Evolutionary conservation across 2,888 invertebrate genomes (phyloP).

Genomic region (Rapana venosa): DNA sequence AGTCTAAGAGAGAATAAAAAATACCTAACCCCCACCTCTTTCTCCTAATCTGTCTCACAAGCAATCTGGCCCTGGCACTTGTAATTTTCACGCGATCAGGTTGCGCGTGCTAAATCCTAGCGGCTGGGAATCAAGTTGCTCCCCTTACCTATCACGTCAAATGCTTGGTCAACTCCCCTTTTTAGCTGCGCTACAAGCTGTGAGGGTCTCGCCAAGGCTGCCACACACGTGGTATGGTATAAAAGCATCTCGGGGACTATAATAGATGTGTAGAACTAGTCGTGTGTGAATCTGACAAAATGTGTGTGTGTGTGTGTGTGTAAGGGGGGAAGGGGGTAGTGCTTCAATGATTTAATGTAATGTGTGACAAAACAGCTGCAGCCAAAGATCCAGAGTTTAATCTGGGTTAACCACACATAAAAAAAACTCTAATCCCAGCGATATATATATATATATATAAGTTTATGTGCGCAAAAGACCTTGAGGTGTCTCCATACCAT

Average conservation of each 20-base stretch:
- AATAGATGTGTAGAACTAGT: no score
- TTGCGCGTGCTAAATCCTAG: conserved; percentile 21
- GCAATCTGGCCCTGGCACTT: conserved; percentile 15
- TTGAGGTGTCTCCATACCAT: no score
- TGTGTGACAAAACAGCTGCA: not conserved
- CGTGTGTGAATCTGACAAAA: no score
- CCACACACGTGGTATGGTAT: not conserved
- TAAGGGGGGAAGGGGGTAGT: not conserved
- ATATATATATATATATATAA: no score
- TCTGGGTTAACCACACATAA: no score
- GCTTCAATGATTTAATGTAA: not conserved
- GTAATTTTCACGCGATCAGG: conserved; percentile 25
- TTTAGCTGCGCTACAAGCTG: conserved; percentile 20
- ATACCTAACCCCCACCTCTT: not conserved
- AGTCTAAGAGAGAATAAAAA: not conserved
- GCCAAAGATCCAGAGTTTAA: no score
- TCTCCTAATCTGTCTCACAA: conserved; percentile 12
- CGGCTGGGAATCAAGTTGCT: conserved; percentile 24
- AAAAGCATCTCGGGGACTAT: no score
- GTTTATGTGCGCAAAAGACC: no score
- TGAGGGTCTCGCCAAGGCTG: not conserved
- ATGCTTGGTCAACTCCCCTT: conserved; percentile 11
- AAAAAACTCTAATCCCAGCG: no score
- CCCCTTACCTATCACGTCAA: not conserved
- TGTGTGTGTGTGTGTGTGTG: no score